These are phyloP conservation scores for Antitype chi DNA, from an alignment of 2,888 invertebrate species.

Conservation along the genomic window DNA sequence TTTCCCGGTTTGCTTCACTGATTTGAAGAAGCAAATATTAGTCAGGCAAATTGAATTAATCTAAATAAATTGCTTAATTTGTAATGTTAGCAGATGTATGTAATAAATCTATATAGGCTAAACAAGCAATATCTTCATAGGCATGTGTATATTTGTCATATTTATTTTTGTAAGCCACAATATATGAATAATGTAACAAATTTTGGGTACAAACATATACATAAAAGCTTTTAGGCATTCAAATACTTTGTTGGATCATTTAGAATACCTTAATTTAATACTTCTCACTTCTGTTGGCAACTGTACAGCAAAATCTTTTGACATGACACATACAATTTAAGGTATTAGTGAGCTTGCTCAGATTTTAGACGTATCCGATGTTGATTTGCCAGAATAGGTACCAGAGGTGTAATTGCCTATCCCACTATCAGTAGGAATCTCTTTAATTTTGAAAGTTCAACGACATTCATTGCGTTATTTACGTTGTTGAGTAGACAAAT, in stretches of 20 bases:
- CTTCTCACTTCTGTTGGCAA: constrained; percentile 31
- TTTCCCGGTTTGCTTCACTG: background rate
- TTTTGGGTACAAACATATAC: constrained; percentile 43
- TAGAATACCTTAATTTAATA: background rate
- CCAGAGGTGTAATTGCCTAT: too few relatives aligned
- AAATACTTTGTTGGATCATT: background rate
- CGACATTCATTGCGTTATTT: too few relatives aligned
- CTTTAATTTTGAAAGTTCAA: too few relatives aligned
- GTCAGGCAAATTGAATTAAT: background rate
- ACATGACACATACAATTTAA: constrained; percentile 40
- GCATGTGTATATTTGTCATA: constrained; percentile 54
- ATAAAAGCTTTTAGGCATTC: constrained; percentile 43
- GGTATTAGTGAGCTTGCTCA: background rate
- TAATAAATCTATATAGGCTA: constrained; percentile 35
- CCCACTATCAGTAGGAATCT: too few relatives aligned
- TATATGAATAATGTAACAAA: constrained; percentile 39
- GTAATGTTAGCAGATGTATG: constrained; percentile 20
- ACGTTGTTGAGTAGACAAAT: too few relatives aligned
- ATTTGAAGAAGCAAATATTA: constrained; percentile 1
- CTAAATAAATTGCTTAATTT: constrained; percentile 21
- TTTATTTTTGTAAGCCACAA: constrained; percentile 65
- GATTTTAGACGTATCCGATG: background rate
- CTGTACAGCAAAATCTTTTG: constrained; percentile 36
- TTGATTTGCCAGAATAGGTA: background rate
- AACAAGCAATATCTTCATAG: constrained; percentile 50